These are phyloP conservation scores for Chloroclysta siterata DNA, from an alignment of 2,888 invertebrate species.

Conservation along the genomic window DNA sequence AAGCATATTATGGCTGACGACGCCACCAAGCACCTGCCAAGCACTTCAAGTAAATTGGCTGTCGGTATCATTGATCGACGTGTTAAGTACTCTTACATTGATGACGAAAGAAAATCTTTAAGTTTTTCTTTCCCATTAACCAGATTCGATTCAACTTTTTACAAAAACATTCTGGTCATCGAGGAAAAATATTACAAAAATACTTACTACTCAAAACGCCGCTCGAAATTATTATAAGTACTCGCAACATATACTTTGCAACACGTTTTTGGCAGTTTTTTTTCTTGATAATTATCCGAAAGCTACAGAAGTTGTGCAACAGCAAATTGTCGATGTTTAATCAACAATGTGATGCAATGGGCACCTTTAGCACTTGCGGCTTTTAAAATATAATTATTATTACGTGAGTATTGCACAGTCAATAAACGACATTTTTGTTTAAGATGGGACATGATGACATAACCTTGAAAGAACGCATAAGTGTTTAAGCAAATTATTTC, in stretches of 20 bases:
- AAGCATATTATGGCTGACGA: neutral
- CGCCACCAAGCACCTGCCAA: neutral
- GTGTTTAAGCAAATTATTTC: neutral
- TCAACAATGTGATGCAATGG: slow-evolving; percentile 38
- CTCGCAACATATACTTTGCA: slow-evolving; percentile 26
- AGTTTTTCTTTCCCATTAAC: slow-evolving; percentile 18
- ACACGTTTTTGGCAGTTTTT: slow-evolving; percentile 27
- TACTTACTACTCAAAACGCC: slow-evolving; percentile 16
- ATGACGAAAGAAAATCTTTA: slow-evolving; percentile 23
- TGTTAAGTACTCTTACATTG: slow-evolving; percentile 5
- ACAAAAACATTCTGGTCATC: slow-evolving; percentile 14
- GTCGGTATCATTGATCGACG: slow-evolving; percentile 23
- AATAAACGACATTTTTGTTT: slow-evolving; percentile 22
- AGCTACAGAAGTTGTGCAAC: slow-evolving; percentile 37
- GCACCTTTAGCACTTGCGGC: slow-evolving; percentile 31
- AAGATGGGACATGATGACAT: slow-evolving; percentile 28
- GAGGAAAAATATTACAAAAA: slow-evolving; percentile 24
- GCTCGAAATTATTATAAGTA: slow-evolving; percentile 20
- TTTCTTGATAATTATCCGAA: slow-evolving; percentile 36
- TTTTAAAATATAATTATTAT: slow-evolving; percentile 25
- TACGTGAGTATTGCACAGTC: slow-evolving; percentile 25
- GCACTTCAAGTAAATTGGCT: neutral
- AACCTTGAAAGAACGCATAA: slow-evolving; percentile 18
- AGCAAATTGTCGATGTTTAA: slow-evolving; percentile 37
- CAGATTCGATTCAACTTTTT: slow-evolving; percentile 23